Evolutionary conservation across 2,888 invertebrate species (phyloP).

Genomic region (Leptodirus hochenwartii): DNA sequence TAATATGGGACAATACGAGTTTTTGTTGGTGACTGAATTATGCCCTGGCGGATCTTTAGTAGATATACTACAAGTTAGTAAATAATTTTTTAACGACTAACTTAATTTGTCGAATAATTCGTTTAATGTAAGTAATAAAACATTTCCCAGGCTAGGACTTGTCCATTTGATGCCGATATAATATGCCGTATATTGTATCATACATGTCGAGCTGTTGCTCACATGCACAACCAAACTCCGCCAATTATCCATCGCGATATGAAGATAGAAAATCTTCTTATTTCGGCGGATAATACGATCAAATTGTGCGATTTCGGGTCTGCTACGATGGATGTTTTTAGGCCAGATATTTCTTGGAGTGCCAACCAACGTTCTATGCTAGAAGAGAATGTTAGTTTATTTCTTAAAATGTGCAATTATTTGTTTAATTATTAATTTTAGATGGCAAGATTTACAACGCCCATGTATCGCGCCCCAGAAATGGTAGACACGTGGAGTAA

Average conservation of each 20-base stretch:
- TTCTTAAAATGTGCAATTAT: background rate
- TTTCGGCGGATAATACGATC: conserved; percentile 67
- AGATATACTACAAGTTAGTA: conserved; percentile 42
- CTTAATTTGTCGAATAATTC: too few relatives aligned
- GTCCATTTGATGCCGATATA: conserved; percentile 44
- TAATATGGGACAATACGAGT: conserved; percentile 71
- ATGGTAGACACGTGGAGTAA: conserved; percentile 97
- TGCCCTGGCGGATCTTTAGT: conserved; percentile 57
- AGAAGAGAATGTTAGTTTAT: conserved; percentile 71
- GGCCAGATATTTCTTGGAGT: conserved; percentile 81
- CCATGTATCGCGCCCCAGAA: conserved; percentile 96
- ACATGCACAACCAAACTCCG: conserved; percentile 80
- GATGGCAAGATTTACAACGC: conserved; percentile 66
- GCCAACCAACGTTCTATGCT: conserved; percentile 77
- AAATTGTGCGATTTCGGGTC: conserved; percentile 98
- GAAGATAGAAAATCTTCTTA: conserved; percentile 87
- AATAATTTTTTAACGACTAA: too few relatives aligned
- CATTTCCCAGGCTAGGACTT: too few relatives aligned
- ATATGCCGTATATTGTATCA: conserved; percentile 82
- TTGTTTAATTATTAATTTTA: conserved; percentile 24
- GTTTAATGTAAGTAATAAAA: too few relatives aligned
- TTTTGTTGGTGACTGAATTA: conserved; percentile 79
- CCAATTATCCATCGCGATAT: conserved; percentile 92
- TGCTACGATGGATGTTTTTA: conserved; percentile 63
- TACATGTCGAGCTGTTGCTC: conserved; percentile 74